Evolutionary conservation across 2,797 vertebrate genomes (phyloP).

Genomic region (Coilia nasus): DNA sequence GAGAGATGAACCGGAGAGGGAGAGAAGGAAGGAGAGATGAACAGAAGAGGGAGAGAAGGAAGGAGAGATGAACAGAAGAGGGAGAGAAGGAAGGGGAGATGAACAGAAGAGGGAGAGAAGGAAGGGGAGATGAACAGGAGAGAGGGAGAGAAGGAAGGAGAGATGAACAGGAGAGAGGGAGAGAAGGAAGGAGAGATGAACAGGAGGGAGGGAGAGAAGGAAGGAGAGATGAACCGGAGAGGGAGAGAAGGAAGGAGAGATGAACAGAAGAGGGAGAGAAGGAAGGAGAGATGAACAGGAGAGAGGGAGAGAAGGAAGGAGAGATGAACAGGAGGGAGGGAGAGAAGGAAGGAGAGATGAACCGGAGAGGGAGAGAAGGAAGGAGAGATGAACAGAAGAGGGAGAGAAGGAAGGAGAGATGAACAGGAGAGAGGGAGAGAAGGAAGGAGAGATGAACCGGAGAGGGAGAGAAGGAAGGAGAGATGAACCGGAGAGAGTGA

Average conservation of each 20-base stretch:
- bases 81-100: neutral
- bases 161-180: neutral
- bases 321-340: constrained; percentile 5
- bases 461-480: neutral
- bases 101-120: neutral
- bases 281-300: neutral
- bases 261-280: neutral
- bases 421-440: neutral
- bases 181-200: neutral
- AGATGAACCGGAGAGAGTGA: neutral
- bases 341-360: neutral
- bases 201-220: no score
- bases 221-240: neutral
- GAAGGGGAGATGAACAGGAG: neutral
- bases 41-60: neutral
- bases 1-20: neutral
- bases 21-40: neutral
- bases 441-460: neutral
- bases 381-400: neutral
- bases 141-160: neutral
- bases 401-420: neutral
- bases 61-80: neutral
- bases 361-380: neutral
- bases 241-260: neutral
- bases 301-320: neutral